Evolutionary conservation across 1,140 invertebrate species (phyloP), one percentile per base, ranked within the genome.

Genomic region (Acromyrmex charruanus): DNA sequence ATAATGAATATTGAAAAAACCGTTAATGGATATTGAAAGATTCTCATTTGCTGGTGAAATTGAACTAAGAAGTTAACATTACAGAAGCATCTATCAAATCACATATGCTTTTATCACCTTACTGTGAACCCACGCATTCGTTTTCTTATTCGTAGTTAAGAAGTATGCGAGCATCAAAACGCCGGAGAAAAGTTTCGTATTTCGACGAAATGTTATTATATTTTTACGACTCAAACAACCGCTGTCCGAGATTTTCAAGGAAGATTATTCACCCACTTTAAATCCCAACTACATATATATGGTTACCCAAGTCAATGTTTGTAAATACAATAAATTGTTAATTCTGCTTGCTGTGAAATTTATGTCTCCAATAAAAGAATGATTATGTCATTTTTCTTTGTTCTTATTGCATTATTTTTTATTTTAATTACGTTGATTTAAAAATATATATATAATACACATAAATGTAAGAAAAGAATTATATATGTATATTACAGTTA

Each of bases 41-140:
- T 1, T 49, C 31, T 82, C 77, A 79, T 90, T 90, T 77, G 25
- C n/a, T 53, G 81, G 71, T 86, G 21, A 90, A 86, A 90, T 90
- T 87, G 77, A 90, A 77, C 90, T 86, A 65, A 61, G 89, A 90
- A 90, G 87, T 80, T 39, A 59, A 44, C 44, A 25, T 58, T 71
- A 55, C 10, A 58, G 58, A 31, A 53, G 16, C 77, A 71, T 85
- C 86, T 77, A 90, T 85, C 80, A 85, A 90, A 65, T 16, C 44
- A 2, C 12, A 53, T 31, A 9, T 44, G 14, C 72, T 88, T 90
- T 90, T 90, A 90, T 88, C 86, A 82, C 65, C 71, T 74, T 31
- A 71, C 28, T 12, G 59, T 12, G 59, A 81, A 79, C 86, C 89
- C 86, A 90, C 89, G 31, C 77, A 72, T 79, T 85, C 35, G 6